Base-by-base conservation (phyloP, 2,888 invertebrate genomes). In the Hemithea aestivaria region DNA sequence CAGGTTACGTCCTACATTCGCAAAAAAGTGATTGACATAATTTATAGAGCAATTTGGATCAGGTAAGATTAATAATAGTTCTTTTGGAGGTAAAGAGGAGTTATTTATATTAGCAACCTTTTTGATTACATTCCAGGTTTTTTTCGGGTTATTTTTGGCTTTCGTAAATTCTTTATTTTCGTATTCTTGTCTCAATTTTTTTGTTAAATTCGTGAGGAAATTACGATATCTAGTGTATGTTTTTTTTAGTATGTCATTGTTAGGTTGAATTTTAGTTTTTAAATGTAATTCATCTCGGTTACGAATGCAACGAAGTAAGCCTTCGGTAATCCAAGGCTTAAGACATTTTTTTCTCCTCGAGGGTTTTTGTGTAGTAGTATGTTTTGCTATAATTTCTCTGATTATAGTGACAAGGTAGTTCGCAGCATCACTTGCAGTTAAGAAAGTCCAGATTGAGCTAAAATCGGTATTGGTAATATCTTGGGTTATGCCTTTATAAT, bases 201-300 rank as follows among this genome's bases (percentile, higher is more conserved):
- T 55, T 6, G 56, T 25, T 0, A 56, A 10, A 2, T 38, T 38
- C 9, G 47, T 56, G n/a, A 49, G 48, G 11, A 48, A 57, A 11
- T 48, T 56, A 10, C 52, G 44, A 16, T 60, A 60, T 7, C 55
- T 20, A 5, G 11, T 44, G 12, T 51, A 59, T 1, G 45, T 41
- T 4, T 28, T 33, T 27, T 43, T 35, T 4, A 43, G 5, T 8
- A 23, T 25, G 2, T 4, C 1, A 28, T 56, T 40, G 8, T 39
- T 16, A 16, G 16, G 16, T 16, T 16, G 16, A 5, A 5, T 5
- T 16, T 5, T 16, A 16, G 16, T 5, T 16, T 16, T 16, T 16
- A 16, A 2, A 38, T 50, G 38, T 4, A 53, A 7, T 7, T 27
- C 38, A 9, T 56, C 51, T n/a, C 53, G 26, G 10, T 55, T 26